Evolutionary conservation across 2,113 vertebrate genomes (phyloP).

Genomic region (Ploceus nigricollis): DNA sequence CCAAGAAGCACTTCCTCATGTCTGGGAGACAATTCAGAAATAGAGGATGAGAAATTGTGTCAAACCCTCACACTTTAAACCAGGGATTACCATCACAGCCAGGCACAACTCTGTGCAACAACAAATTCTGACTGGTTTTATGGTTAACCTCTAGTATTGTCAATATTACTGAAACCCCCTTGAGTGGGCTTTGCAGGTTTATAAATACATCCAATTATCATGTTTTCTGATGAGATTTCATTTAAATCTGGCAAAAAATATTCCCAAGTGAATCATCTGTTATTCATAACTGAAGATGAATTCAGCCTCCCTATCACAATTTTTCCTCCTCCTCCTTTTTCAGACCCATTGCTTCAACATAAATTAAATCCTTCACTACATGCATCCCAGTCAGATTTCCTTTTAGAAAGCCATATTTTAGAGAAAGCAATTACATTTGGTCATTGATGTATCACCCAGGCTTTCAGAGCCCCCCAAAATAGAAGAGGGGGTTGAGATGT

Average conservation of each 20-base stretch:
- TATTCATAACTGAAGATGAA: conserved; percentile 41
- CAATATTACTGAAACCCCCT: background rate
- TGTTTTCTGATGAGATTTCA: conserved; percentile 28
- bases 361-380: conserved; percentile 33
- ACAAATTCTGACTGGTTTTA: background rate
- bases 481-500: background rate
- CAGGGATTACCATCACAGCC: background rate
- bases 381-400: conserved; percentile 17
- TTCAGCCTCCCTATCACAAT: conserved; percentile 12
- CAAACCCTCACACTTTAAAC: background rate
- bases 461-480: background rate
- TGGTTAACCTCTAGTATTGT: background rate
- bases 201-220: conserved; percentile 37
- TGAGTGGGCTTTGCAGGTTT: background rate
- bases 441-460: conserved; percentile 25
- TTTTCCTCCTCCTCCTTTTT: conserved; percentile 28
- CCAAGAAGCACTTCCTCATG: background rate
- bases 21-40: background rate
- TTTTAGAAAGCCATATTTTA: conserved; percentile 19
- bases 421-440: conserved; percentile 21
- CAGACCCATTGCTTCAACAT: conserved; percentile 27
- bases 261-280: conserved; percentile 31
- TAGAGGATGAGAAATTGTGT: background rate
- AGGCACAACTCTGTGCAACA: background rate
- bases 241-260: conserved; percentile 33